A percentile compares a stretch with the other conserved stretches of the same genome.
Conservation (phyloP, 2,797 vertebrate genomes). For the Coregonus sp. region DNA sequence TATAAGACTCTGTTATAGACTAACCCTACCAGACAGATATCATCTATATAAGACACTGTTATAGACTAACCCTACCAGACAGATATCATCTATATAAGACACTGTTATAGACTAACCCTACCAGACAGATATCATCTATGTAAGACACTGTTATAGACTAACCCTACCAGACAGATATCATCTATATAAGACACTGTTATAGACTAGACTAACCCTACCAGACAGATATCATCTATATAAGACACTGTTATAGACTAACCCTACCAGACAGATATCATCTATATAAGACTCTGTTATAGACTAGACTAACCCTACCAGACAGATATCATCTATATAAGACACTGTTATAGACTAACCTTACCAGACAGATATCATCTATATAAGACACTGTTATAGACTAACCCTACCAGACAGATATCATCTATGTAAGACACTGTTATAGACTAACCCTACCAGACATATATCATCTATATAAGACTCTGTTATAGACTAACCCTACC, state of each 20-base stretch:
- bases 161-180: no score
- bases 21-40: no score
- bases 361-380: no score
- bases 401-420: background rate
- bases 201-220: conserved; percentile 51
- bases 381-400: no score
- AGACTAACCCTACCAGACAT: background rate
- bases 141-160: no score
- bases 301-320: background rate
- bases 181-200: no score
- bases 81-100: background rate
- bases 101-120: no score
- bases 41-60: background rate
- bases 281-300: background rate
- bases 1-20: no score
- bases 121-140: no score
- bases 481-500: no score
- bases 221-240: conserved; percentile 87
- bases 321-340: background rate
- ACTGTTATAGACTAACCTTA: background rate
- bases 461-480: background rate
- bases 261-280: background rate
- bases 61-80: background rate
- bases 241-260: conserved; percentile 35
- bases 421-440: background rate